phyloP scores from a whole-genome alignment of 2,797 vertebrate species.

The Botia kubotai region DNA sequence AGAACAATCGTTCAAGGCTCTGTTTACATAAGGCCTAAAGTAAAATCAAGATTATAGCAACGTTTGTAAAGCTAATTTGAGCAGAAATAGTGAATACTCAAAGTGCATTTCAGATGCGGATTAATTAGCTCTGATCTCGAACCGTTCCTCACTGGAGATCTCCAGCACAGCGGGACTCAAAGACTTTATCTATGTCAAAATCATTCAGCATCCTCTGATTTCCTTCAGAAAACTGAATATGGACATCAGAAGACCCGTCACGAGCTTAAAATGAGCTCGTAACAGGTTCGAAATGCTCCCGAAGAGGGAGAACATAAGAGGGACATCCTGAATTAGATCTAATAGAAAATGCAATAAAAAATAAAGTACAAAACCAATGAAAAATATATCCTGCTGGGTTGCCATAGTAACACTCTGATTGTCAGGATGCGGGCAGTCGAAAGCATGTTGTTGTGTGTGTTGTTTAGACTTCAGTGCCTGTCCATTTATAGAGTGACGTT shows the following conservation, averaged over 20 bases:
- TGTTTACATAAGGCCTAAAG: slow-evolving; percentile 2
- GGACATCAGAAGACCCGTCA: slow-evolving; percentile 33
- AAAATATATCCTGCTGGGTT: slow-evolving; percentile 36
- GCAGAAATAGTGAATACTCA: slow-evolving; percentile 26
- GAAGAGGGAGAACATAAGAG: background rate
- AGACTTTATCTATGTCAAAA: slow-evolving; percentile 33
- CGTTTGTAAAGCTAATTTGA: slow-evolving; percentile 28
- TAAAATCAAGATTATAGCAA: slow-evolving; percentile 32
- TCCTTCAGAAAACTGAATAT: slow-evolving; percentile 32
- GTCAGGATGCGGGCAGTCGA: slow-evolving; percentile 14
- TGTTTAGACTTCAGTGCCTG: background rate
- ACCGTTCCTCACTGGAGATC: slow-evolving; percentile 14
- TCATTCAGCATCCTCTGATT: slow-evolving; percentile 19
- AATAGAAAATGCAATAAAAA: slow-evolving; percentile 36
- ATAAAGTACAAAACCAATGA: slow-evolving; percentile 18
- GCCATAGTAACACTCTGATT: slow-evolving; percentile 35
- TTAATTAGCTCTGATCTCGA: slow-evolving; percentile 44
- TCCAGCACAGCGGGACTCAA: slow-evolving; percentile 33
- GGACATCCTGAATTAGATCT: slow-evolving; percentile 48
- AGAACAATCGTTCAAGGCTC: background rate
- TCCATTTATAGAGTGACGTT: background rate
- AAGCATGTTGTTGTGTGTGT: background rate
- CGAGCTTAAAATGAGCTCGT: slow-evolving; percentile 23
- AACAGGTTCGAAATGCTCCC: slow-evolving; percentile 24
- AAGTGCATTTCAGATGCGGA: slow-evolving; percentile 29